These are phyloP conservation scores for Cottus gobio DNA, from an alignment of 2,113 vertebrate genomes.

Conservation along the genomic window DNA sequence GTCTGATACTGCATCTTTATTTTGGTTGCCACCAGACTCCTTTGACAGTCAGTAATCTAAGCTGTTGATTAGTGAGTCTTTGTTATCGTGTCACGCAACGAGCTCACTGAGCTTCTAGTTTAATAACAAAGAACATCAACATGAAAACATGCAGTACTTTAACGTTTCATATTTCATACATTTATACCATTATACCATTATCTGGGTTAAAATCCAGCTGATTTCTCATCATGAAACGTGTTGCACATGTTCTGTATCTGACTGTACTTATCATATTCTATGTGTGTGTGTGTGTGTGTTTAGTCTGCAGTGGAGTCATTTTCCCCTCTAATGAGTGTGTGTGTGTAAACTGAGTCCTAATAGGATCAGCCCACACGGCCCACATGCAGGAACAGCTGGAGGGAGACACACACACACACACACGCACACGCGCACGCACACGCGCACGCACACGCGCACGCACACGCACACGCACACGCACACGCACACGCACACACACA, in stretches of 20 bases:
- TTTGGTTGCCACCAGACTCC: too few relatives aligned
- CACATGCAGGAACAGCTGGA: slow-evolving; percentile 27
- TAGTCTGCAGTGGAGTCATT: slow-evolving; percentile 26
- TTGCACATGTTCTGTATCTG: not conserved
- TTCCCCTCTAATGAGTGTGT: slow-evolving; percentile 37
- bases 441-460: not conserved
- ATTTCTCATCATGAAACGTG: not conserved
- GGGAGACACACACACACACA: slow-evolving; percentile 14
- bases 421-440: slow-evolving; percentile 1
- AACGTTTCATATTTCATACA: not conserved
- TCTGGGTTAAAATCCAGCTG: not conserved
- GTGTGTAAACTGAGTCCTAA: slow-evolving; percentile 29
- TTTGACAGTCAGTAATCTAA: too few relatives aligned
- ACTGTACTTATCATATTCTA: not conserved
- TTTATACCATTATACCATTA: not conserved
- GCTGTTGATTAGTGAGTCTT: too few relatives aligned
- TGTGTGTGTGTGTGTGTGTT: slow-evolving; percentile 10
- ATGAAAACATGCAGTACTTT: not conserved
- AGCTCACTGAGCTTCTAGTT: not conserved
- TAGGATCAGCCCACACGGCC: slow-evolving; percentile 25
- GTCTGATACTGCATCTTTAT: too few relatives aligned
- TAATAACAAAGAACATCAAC: not conserved
- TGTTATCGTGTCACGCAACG: too few relatives aligned
- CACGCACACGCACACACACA: too few relatives aligned
- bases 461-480: not conserved